phyloP scores from a whole-genome alignment of 2,888 invertebrate species.

The Odiellus spinosus region DNA sequence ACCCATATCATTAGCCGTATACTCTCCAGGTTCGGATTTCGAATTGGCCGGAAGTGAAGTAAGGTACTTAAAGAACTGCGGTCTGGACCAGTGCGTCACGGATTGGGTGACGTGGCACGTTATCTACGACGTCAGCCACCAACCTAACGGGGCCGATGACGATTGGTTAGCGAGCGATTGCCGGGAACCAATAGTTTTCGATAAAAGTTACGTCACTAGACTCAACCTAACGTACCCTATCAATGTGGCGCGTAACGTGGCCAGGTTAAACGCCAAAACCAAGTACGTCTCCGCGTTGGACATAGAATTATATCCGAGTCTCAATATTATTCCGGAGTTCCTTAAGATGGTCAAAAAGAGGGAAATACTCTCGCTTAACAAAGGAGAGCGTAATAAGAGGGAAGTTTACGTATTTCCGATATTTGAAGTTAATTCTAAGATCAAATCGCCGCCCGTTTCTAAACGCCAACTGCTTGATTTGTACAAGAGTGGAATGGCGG shows the following conservation, averaged over 20 bases:
- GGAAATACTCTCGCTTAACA: no score
- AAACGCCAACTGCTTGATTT: conserved; percentile 51
- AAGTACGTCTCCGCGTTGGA: conserved; percentile 21
- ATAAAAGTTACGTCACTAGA: not conserved
- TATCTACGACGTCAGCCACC: conserved; percentile 57
- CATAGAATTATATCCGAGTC: conserved; percentile 22
- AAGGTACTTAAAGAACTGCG: conserved; percentile 46
- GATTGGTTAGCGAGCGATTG: not conserved
- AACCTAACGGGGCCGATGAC: not conserved
- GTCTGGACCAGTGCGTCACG: conserved; percentile 47
- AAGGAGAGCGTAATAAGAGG: conserved; percentile 12
- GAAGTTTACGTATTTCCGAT: conserved; percentile 73
- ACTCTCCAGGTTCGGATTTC: conserved; percentile 48
- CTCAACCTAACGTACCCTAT: conserved; percentile 36
- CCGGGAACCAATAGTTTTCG: not conserved
- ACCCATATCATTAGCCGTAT: conserved; percentile 50
- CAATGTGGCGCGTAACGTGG: conserved; percentile 21
- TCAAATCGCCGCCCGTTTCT: conserved; percentile 26
- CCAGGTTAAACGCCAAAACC: conserved; percentile 18
- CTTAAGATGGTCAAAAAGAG: no score
- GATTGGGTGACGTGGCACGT: conserved; percentile 73
- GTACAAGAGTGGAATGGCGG: conserved; percentile 58
- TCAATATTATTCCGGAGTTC: conserved; percentile 15
- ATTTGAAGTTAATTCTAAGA: conserved; percentile 48
- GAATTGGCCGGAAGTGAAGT: conserved; percentile 44